Percentiles rank a stretch among this genome's conserved stretches.
Conservation (phyloP, 2,888 invertebrate species). For the Sylvicola fuscatus region DNA sequence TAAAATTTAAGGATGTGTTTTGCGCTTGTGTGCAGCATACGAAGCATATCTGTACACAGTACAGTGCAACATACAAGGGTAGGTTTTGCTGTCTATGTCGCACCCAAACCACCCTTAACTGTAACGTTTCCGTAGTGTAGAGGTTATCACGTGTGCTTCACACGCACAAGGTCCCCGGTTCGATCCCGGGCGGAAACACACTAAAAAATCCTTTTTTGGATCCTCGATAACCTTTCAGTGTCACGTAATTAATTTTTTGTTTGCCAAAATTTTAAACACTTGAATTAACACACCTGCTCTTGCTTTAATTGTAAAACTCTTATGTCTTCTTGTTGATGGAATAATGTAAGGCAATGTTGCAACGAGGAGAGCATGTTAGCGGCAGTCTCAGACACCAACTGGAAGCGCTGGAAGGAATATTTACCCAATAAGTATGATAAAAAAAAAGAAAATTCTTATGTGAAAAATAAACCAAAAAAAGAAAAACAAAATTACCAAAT, state of each 20-base stretch:
- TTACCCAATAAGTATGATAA: constrained; percentile 20
- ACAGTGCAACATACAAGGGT: too few species aligned
- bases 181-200: constrained; percentile 27
- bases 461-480: too few species aligned
- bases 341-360: constrained; percentile 38
- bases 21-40: too few species aligned
- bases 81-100: too few species aligned
- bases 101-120: too few species aligned
- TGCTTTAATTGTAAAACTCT: constrained; percentile 16
- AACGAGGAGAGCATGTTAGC: constrained; percentile 33
- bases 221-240: too few species aligned
- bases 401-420: constrained; percentile 11
- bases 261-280: too few species aligned
- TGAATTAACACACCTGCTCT: constrained; percentile 6
- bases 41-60: too few species aligned
- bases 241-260: too few species aligned
- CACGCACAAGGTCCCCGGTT: constrained; percentile 30
- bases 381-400: constrained; percentile 34
- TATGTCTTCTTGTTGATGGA: constrained; percentile 40
- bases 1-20: too few species aligned
- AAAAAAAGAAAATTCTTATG: too few species aligned
- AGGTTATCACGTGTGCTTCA: constrained; percentile 29
- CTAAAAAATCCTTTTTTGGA: too few species aligned
- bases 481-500: constrained; percentile 8
- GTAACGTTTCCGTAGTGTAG: constrained; percentile 24